A percentile compares a stretch with the other conserved stretches of the same genome.
These are phyloP conservation scores for Molossus molossus DNA, from an alignment of 2,797 vertebrate genomes.

Conservation along the genomic window DNA sequence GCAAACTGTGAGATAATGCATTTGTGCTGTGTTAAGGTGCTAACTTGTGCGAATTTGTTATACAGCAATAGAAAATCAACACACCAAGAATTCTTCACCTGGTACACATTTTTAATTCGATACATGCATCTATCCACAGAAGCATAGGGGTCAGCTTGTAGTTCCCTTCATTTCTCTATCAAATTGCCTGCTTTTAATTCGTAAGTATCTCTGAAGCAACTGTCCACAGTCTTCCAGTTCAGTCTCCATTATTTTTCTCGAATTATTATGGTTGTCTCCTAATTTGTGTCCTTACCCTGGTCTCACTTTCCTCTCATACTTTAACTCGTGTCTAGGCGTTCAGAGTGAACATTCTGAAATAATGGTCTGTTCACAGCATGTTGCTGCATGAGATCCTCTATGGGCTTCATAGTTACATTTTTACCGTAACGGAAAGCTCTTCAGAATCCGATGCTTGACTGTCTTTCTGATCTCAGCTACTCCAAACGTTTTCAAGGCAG, in stretches of 20 bases:
- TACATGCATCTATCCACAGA: neutral
- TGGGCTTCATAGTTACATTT: neutral
- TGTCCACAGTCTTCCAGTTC: neutral
- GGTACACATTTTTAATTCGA: neutral
- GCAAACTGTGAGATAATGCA: neutral
- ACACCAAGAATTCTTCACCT: neutral
- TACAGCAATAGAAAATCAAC: neutral
- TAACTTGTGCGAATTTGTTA: neutral
- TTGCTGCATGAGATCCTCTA: neutral
- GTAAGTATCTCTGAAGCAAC: neutral
- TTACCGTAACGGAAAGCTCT: neutral
- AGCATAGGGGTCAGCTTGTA: neutral
- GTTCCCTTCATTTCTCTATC: neutral
- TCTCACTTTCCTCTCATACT: neutral
- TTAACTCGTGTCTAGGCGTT: neutral
- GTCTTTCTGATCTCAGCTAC: neutral
- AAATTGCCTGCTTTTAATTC: neutral
- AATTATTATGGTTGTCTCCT: neutral
- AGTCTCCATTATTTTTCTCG: neutral
- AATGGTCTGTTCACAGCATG: neutral
- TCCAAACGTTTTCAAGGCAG: neutral
- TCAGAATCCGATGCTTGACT: neutral
- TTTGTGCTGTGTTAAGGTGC: neutral
- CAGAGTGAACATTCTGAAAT: neutral
- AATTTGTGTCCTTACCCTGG: neutral